Percentiles rank a stretch among this genome's conserved stretches.
phyloP scores from a whole-genome alignment of 35 echinoderm and acorn worm species.

The Amphiura filiformis region DNA sequence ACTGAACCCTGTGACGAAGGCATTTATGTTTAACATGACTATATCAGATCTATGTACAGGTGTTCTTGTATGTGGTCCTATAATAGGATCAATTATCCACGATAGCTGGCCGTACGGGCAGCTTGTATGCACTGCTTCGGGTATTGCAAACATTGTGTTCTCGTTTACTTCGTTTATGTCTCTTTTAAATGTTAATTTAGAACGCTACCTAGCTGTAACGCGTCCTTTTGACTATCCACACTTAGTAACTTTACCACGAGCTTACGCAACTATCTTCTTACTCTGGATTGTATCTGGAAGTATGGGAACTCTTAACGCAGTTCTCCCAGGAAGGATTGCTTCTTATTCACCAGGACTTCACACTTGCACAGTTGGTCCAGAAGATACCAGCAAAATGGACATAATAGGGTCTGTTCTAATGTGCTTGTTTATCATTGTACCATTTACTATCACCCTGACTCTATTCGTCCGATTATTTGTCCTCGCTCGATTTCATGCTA shows the following conservation, averaged over 20 bases:
- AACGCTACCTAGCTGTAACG: slow-evolving; percentile 6
- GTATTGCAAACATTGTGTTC: not conserved
- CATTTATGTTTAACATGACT: slow-evolving; percentile 15
- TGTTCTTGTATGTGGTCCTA: not conserved
- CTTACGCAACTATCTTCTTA: not conserved
- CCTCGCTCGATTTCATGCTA: not conserved
- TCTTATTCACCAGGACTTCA: not conserved
- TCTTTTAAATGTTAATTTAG: not conserved
- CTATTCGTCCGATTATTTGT: not conserved
- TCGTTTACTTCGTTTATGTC: not conserved
- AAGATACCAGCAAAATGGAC: not conserved
- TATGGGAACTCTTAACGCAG: not conserved
- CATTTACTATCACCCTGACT: not conserved
- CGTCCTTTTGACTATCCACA: not conserved
- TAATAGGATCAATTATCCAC: not conserved
- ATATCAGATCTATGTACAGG: slow-evolving; percentile 7
- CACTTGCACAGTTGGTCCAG: not conserved
- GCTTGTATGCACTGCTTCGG: not conserved
- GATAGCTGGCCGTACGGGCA: slow-evolving; percentile 24
- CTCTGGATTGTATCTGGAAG: not conserved
- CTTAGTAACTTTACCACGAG: slow-evolving; percentile 4
- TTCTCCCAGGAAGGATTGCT: not conserved
- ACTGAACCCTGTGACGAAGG: not conserved
- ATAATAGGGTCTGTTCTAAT: not conserved
- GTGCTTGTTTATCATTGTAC: not conserved